Base-by-base conservation (phyloP, 2,113 vertebrate species). In the Artemisiospiza belli region DNA sequence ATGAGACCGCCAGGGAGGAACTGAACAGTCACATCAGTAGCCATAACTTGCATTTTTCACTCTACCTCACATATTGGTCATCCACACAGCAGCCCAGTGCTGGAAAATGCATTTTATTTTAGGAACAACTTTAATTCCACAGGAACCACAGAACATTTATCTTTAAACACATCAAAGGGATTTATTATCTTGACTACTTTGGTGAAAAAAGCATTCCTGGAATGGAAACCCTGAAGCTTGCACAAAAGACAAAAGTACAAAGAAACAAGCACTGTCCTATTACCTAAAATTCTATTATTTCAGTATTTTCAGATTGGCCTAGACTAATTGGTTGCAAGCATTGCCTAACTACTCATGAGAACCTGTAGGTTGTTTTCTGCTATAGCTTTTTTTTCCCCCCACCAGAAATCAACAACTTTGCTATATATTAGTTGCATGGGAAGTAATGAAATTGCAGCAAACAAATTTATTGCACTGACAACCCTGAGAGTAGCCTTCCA, bases 91-190 rank as follows among this genome's bases (percentile, higher is more conserved):
- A 92, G 87, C 31, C 30, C 18, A 69, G 27, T 44, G 61, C 72
- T 49, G 80, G 41, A 77, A 95, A 91, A 94, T 7, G 18, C 30
- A 37, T 74, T 96, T 89, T 77, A 89, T 87, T 93, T 91, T 49
- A 81, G 31, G 19, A 83, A 77, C 24, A 81, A 51, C 59, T 91
- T 92, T 63, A 68, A 92, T 43, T 59, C 49, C 68, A 61, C 69
- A 91, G 49, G 54, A 87, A 76, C 41, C 12, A 77, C 27, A 12
- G 18, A 77, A 77, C 3, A 3, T 86, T 63, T 55, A 41, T 55
- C 79, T 59, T 62, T 37, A 77, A 39, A 37, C 41, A 13, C 27
- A 74, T 44, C 51, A 76, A 39, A 90, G 33, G 76, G 9, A 80
- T 8, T 63, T 21, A 8, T 61, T 33, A 43, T 6, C 63, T 61